phyloP scores from a whole-genome alignment of 2,113 vertebrate species.

The Callocephalon fimbriatum region DNA sequence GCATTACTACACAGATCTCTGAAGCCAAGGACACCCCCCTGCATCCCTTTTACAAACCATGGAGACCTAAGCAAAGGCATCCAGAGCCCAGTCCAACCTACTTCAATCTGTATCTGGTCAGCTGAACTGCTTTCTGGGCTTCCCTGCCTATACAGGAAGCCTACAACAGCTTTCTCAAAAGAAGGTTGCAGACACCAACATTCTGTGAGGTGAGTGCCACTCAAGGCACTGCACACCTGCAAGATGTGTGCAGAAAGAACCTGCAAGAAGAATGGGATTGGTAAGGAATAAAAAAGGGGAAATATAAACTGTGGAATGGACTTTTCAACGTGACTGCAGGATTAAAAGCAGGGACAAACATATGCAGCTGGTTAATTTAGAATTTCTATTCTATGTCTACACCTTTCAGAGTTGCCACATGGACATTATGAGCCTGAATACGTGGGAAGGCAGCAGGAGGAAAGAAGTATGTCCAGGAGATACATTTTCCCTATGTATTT shows the following conservation, averaged over 20 bases:
- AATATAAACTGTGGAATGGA: neutral
- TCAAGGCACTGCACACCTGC: neutral
- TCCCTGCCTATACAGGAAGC: neutral
- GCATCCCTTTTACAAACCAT: neutral
- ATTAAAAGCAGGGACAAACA: neutral
- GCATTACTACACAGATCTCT: neutral
- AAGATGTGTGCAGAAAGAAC: neutral
- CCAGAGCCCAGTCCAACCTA: neutral
- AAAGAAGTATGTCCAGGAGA: neutral
- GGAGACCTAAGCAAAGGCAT: neutral
- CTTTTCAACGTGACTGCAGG: neutral
- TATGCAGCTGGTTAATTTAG: neutral
- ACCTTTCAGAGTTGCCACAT: neutral
- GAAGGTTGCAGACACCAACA: neutral
- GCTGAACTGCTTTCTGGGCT: neutral
- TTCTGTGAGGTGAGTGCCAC: neutral
- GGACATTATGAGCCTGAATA: neutral
- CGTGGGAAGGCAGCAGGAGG: neutral
- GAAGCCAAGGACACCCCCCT: neutral
- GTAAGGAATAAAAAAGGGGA: neutral
- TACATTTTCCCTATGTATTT: neutral
- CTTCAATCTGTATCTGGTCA: neutral
- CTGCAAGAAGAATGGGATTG: neutral
- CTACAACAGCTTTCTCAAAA: neutral
- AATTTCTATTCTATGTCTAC: slow-evolving; percentile 17